Conservation (phyloP, 2,113 vertebrate species). For the Emydocephalus ijimae region DNA sequence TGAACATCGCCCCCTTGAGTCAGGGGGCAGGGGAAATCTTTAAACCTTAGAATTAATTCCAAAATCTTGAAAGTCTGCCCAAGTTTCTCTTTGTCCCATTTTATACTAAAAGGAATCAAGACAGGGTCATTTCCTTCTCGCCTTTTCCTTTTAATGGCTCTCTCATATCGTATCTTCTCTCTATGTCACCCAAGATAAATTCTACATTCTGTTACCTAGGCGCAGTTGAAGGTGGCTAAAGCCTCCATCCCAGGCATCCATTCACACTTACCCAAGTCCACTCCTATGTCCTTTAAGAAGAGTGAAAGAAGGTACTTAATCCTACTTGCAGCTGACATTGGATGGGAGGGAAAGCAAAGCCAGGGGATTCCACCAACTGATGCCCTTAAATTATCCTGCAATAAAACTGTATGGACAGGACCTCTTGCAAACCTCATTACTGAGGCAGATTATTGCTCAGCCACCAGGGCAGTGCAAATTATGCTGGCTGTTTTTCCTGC, state of each 20-base stretch:
- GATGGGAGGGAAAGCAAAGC: neutral
- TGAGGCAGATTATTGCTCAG: neutral
- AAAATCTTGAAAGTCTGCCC: neutral
- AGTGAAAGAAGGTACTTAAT: neutral
- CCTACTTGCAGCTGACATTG: neutral
- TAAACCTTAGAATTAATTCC: neutral
- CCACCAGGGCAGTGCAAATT: neutral
- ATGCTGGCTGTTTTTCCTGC: neutral
- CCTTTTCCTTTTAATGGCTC: neutral
- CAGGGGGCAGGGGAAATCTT: neutral
- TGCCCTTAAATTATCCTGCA: neutral
- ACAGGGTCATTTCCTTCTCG: neutral
- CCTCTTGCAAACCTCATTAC: neutral
- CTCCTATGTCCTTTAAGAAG: neutral
- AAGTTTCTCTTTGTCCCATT: neutral
- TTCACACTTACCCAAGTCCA: neutral
- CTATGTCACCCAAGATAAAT: neutral
- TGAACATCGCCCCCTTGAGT: neutral
- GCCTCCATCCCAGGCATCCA: neutral
- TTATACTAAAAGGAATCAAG: neutral
- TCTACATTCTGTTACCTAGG: neutral
- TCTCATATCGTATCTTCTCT: neutral
- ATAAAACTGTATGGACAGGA: neutral
- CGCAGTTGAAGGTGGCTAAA: neutral
- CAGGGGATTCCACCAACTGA: neutral